phyloP scores from a whole-genome alignment of 2,797 vertebrate genomes.

The Pygocentrus nattereri region DNA sequence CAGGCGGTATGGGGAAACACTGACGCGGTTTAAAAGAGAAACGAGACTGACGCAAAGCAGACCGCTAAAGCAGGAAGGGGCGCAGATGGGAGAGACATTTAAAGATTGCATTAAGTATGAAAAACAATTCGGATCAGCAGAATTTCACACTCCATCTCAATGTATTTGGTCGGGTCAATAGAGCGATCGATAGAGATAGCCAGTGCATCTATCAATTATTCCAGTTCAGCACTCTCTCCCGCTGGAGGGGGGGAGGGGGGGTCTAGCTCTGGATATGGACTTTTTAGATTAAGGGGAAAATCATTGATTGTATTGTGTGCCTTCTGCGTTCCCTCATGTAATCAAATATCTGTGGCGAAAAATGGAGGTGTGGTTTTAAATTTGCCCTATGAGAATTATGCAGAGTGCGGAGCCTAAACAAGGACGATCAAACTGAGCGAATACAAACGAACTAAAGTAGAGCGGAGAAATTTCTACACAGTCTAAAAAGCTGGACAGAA shows the following conservation, averaged over 20 bases:
- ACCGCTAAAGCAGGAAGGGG: constrained; percentile 31
- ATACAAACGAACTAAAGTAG: background rate
- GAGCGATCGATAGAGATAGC: constrained; percentile 85
- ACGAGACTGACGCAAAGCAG: background rate
- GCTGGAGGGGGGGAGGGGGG: too few species aligned
- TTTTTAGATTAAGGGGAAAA: constrained; percentile 31
- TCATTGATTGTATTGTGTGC: constrained; percentile 32
- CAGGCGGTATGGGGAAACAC: background rate
- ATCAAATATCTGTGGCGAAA: constrained; percentile 3
- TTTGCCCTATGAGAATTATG: background rate
- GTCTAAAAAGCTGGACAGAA: background rate
- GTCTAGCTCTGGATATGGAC: constrained; percentile 34
- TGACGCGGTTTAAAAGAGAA: background rate
- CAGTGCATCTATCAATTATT: constrained; percentile 89
- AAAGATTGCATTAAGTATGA: constrained; percentile 81
- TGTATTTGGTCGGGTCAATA: constrained; percentile 86
- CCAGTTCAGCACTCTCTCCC: constrained; percentile 84
- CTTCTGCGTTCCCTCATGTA: background rate
- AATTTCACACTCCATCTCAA: constrained; percentile 87
- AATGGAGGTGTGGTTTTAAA: constrained; percentile 15
- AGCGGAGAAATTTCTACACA: background rate
- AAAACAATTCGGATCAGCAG: constrained; percentile 85
- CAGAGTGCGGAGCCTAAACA: background rate
- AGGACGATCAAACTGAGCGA: too few species aligned
- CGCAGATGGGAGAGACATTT: constrained; percentile 65